Base-by-base conservation (phyloP, 2,113 vertebrate species). In the Ophthalmolycus amberensis region DNA sequence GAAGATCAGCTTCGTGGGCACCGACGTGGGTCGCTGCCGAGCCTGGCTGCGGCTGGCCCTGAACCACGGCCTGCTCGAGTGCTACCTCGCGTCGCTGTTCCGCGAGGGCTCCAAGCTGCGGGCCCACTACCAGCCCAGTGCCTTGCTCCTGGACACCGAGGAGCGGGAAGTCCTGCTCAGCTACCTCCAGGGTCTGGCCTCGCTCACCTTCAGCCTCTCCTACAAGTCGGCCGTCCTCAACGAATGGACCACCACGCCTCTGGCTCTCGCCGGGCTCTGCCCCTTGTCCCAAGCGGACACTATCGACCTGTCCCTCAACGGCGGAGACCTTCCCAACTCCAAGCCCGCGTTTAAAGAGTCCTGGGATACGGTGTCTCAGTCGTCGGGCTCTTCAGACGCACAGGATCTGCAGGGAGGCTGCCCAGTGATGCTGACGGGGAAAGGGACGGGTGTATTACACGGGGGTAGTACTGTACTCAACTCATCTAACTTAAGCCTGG, bases 211-310 rank as follows among this genome's bases (percentile, higher is more conserved):
- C 2, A 91, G 94, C 84, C 96, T 99, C 4, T 99, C 98, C 15
- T 99, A 98, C 81, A 99, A 99, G 80, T 99, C 98, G 0, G 96
- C 97, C 0, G 95, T 99, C 79, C 92, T 99, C 50, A 99, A 99
- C 0, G 96, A 98, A 64, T 99, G 98, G 98, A 99, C 98, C 0
- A 65, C 96, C 59, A 99, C 98, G 0, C 98, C 98, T 0, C 87
- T 99, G 85, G 95, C 95, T 14, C 95, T 99, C 0, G 96, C 97
- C 0, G 98, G 98, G 6, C 96, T 99, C 93, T 96, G 92, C 92
- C 96, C 1, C 5, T 85, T 77, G 63, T 42, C 82, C 9, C 89
- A 93, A 52, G 64, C 88, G 0, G 97, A 98, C 27, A 44, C 88
- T 0, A 64, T 91, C 0, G 94, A 96, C 32, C 89, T 91, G 4